Conservation (phyloP, 1,140 invertebrate species). For the Anthonomus grandis region DNA sequence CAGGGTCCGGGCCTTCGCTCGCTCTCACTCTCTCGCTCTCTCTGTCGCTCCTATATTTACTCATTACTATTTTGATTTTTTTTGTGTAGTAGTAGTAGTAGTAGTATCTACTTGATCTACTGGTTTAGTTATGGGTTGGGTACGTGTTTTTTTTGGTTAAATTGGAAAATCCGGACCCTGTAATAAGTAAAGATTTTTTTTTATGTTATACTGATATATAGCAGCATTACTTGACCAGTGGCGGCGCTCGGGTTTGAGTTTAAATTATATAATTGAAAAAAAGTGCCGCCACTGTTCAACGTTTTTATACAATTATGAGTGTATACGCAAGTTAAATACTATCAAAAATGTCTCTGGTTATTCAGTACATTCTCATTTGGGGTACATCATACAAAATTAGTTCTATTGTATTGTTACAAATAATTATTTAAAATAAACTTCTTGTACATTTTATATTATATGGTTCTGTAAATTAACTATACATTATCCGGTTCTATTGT, state of each 20-base stretch:
- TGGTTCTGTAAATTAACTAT: constrained; percentile 28
- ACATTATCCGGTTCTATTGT: constrained; percentile 29
- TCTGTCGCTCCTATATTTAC: not conserved
- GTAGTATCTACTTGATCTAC: not conserved
- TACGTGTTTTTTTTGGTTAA: not conserved
- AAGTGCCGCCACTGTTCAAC: too few relatives aligned
- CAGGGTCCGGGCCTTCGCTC: not conserved
- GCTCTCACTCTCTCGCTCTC: not conserved
- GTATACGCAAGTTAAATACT: constrained; percentile 25
- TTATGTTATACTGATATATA: constrained; percentile 12
- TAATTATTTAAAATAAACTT: constrained; percentile 21
- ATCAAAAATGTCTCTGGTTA: constrained; percentile 11
- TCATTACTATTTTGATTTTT: constrained; percentile 2
- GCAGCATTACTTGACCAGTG: constrained; percentile 2
- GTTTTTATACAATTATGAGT: too few relatives aligned
- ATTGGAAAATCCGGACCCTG: not conserved
- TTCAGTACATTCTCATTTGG: constrained; percentile 24
- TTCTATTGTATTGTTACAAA: constrained; percentile 24
- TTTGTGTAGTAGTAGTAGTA: not conserved
- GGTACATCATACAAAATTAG: constrained; percentile 24
- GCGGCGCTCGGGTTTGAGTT: too few relatives aligned
- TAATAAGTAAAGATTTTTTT: constrained; percentile 9
- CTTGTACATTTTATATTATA: constrained; percentile 19
- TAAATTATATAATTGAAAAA: too few relatives aligned
- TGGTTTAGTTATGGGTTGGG: not conserved